Evolutionary conservation across 2,113 vertebrate species (phyloP).

Genomic region (Arvicanthis niloticus): DNA sequence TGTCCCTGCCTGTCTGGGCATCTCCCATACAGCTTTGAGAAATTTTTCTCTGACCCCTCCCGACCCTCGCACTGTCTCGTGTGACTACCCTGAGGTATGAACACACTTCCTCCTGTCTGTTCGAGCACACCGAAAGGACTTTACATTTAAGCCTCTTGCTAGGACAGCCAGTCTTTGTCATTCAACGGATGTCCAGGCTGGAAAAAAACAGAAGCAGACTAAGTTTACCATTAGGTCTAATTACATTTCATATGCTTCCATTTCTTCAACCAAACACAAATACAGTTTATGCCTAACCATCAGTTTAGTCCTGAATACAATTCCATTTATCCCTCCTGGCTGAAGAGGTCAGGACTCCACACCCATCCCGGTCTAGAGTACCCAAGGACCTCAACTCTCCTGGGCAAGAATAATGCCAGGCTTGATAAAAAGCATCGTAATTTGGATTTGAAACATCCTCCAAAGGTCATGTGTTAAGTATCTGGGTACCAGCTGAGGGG

Average conservation of each 20-base stretch:
- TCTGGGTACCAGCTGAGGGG: too few relatives aligned
- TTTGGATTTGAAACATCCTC: neutral
- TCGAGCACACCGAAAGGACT: accelerated
- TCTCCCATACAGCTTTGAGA: neutral
- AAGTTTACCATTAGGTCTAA: neutral
- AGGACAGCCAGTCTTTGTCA: neutral
- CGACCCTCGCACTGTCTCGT: neutral
- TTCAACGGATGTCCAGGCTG: neutral
- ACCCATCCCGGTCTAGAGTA: neutral
- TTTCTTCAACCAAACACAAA: conserved; percentile 14
- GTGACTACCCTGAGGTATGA: neutral
- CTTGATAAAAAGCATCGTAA: neutral
- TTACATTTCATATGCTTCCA: neutral
- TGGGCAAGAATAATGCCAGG: neutral
- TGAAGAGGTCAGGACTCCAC: neutral
- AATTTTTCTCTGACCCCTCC: neutral
- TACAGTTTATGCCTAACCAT: neutral
- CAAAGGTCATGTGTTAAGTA: neutral
- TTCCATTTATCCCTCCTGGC: neutral
- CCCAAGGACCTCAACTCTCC: neutral
- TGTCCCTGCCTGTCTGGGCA: neutral
- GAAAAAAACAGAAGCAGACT: neutral
- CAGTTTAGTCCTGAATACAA: neutral
- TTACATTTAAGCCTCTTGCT: neutral
- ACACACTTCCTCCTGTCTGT: neutral